Evolutionary conservation across 2,888 invertebrate genomes (phyloP).

Genomic region (Parochlus steinenii): DNA sequence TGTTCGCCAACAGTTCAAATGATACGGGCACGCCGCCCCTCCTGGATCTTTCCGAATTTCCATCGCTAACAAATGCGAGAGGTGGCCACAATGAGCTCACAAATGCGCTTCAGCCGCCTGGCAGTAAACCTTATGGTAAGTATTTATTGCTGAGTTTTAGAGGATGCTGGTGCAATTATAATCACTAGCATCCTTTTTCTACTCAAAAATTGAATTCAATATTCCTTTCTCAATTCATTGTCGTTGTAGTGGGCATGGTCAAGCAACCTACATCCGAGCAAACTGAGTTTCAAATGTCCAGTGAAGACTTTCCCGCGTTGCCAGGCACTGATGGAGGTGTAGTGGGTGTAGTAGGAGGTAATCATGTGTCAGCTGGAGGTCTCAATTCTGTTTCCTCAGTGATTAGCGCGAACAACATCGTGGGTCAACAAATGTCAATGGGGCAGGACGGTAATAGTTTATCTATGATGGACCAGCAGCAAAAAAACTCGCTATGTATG

Average conservation of each 20-base stretch:
- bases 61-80: slow-evolving; percentile 69
- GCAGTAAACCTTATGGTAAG: slow-evolving; percentile 83
- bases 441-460: slow-evolving; percentile 8
- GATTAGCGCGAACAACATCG: slow-evolving; percentile 4
- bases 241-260: slow-evolving; percentile 69
- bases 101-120: slow-evolving; percentile 74
- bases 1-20: slow-evolving; percentile 59
- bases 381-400: slow-evolving; percentile 3
- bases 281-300: slow-evolving; percentile 93
- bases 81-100: slow-evolving; percentile 65
- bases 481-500: slow-evolving; percentile 21
- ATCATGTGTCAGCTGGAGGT: slow-evolving; percentile 4
- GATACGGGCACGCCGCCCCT: slow-evolving; percentile 70
- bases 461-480: slow-evolving; percentile 22
- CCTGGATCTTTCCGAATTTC: slow-evolving; percentile 83
- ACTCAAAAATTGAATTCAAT: slow-evolving; percentile 12
- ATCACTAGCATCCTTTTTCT: slow-evolving; percentile 1
- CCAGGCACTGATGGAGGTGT: slow-evolving; percentile 53
- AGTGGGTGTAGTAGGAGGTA: slow-evolving; percentile 20
- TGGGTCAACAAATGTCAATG: slow-evolving; percentile 12
- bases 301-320: slow-evolving; percentile 97
- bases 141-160: slow-evolving; percentile 15
- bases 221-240: slow-evolving; percentile 12
- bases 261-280: slow-evolving; percentile 86
- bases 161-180: slow-evolving; percentile 6